Base-by-base conservation (phyloP, 2,797 vertebrate species). In the Ambastaia sidthimunki region DNA sequence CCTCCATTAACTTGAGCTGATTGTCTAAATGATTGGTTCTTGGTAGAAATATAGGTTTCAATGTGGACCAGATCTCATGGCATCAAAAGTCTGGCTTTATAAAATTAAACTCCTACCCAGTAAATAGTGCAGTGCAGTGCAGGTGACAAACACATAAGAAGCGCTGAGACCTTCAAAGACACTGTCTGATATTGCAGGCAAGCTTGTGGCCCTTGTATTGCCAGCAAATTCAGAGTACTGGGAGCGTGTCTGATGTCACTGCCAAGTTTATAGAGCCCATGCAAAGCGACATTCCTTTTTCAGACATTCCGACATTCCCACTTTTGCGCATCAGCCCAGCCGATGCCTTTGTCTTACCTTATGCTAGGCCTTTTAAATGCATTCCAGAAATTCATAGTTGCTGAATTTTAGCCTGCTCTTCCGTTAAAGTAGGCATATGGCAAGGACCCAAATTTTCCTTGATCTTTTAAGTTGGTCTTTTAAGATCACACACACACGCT, bases 181-280 rank as follows among this genome's bases (percentile, higher is more conserved):
- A 6, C 62, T 82, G 15, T 50, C 44, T 48, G 50, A 68, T 12
- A 3, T 28, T 21, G 37, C 23, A 25, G 55, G 28, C 28, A 59
- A 74, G 23, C 57, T 4, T 70, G 63, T 19, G 76, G 15, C 31
- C 28, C 11, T 21, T 68, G 9, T 70, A 62, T 16, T 77, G 52
- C 65, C 68, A 66, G 60, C 63, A 23, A 78, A 62, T 44, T 74
- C 78, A 37, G 54, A 78, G 57, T 74, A 73, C 47, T 59, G 69
- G 60, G 82, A 68, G 66, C 6, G 15, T 67, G 34, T 84, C 74
- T 86, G 71, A 86, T 80, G 67, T 76, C 77, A 55, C 50, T 67
- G 85, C 85, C 85, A 88, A 87, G 85, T 86, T 85, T 85, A 85
- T 55, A 82, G 79, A 83, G 47, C 55, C 71, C 62, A 7, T 63